phyloP scores from a whole-genome alignment of 2,113 vertebrate genomes.

The Leptobrachium leishanense region DNA sequence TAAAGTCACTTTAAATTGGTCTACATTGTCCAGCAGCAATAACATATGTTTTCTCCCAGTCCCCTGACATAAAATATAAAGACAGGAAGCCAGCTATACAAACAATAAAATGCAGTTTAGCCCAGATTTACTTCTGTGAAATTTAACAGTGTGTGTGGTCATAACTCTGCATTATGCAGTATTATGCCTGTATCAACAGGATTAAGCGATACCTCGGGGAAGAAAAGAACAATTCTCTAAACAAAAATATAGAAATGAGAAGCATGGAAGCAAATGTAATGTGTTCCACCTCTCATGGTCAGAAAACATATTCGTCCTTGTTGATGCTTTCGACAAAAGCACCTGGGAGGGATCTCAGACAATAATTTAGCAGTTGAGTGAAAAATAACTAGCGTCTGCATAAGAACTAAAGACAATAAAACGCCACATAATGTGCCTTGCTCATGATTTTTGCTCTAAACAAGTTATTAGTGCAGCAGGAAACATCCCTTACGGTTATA shows the following conservation, averaged over 20 bases:
- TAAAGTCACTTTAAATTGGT: slow-evolving; percentile 48
- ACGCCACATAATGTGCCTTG: slow-evolving; percentile 3
- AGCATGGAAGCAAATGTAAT: slow-evolving; percentile 37
- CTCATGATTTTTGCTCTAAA: neutral
- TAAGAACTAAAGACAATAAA: slow-evolving; percentile 34
- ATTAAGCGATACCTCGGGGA: slow-evolving; percentile 46
- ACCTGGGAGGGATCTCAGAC: slow-evolving; percentile 40
- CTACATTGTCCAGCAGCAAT: slow-evolving; percentile 45
- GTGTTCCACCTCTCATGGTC: slow-evolving; percentile 47
- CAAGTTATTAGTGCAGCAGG: neutral
- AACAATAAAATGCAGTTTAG: slow-evolving; percentile 49
- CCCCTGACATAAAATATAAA: slow-evolving; percentile 46
- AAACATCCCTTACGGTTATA: neutral
- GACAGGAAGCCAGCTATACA: slow-evolving; percentile 41
- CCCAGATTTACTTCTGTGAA: slow-evolving; percentile 46
- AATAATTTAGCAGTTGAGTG: slow-evolving; percentile 42
- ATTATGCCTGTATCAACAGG: slow-evolving; percentile 48
- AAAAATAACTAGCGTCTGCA: slow-evolving; percentile 24
- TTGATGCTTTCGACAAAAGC: slow-evolving; percentile 17
- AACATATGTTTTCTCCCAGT: slow-evolving; percentile 47
- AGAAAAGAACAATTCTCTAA: slow-evolving; percentile 43
- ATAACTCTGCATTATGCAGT: slow-evolving; percentile 46
- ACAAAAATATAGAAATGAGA: slow-evolving; percentile 49
- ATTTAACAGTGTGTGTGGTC: slow-evolving; percentile 46
- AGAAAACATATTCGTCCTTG: slow-evolving; percentile 47